Percentiles rank a stretch among this genome's conserved stretches.
phyloP scores from a whole-genome alignment of 2,888 invertebrate genomes.

The Caenorhabditis sp. region DNA sequence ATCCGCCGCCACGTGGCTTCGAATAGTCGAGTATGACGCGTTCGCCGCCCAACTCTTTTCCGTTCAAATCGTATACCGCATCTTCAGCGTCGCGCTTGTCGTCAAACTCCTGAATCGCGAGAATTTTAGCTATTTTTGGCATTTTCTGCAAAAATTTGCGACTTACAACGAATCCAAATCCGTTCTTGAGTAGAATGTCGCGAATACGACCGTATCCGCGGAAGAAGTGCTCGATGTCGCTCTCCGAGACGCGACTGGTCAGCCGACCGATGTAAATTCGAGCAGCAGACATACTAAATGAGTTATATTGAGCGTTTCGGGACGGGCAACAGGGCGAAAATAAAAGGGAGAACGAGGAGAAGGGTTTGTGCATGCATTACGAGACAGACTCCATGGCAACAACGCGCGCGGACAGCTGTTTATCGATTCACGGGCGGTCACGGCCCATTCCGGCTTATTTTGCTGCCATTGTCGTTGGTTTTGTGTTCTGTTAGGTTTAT shows the following conservation, averaged over 20 bases:
- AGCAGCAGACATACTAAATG: conserved; percentile 19
- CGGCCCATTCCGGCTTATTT: too few relatives aligned
- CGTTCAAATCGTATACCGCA: conserved; percentile 82
- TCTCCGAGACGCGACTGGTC: conserved; percentile 87
- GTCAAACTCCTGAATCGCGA: conserved; percentile 81
- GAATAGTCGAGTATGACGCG: conserved; percentile 78
- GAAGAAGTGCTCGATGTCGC: conserved; percentile 96
- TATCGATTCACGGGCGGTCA: too few relatives aligned
- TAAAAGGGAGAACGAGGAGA: neutral
- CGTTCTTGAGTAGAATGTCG: conserved; percentile 95
- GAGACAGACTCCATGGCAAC: too few relatives aligned
- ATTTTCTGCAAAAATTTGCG: too few relatives aligned
- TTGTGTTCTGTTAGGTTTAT: too few relatives aligned
- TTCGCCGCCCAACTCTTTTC: conserved; percentile 81
- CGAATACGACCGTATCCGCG: conserved; percentile 93
- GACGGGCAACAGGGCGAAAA: neutral
- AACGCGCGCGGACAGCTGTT: too few relatives aligned
- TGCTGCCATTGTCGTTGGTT: too few relatives aligned
- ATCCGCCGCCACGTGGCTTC: conserved; percentile 61
- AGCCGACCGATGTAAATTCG: conserved; percentile 87
- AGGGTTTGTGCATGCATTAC: too few relatives aligned
- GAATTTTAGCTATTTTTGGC: too few relatives aligned
- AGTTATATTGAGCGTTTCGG: neutral
- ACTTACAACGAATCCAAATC: conserved; percentile 94
- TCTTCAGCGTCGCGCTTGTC: conserved; percentile 82